Base-by-base conservation (phyloP, 1,140 invertebrate genomes). In the Nixonia krombeini region DNA sequence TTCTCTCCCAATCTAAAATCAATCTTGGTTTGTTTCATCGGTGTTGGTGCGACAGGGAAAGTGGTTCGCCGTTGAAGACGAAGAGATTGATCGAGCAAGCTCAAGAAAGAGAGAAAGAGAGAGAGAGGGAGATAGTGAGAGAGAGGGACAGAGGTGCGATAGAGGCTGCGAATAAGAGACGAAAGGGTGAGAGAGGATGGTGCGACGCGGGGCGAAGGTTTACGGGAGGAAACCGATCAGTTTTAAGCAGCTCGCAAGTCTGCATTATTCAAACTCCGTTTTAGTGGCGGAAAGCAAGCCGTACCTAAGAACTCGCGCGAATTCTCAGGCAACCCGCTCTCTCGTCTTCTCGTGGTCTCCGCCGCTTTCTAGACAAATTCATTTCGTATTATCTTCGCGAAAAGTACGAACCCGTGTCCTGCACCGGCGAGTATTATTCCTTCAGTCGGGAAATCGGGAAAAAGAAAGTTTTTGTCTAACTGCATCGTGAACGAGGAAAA, bases 251-350 rank as follows among this genome's bases (percentile, higher is more conserved):
- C 71, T 76, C 77, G 76, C 72, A 75, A 80, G 73, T 73, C 68
- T 84, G 80, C 80, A 85, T 85, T 84, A 85, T 85, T 85, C 81
- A 85, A 80, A 81, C 74, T 76, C 70, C 61, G 73, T 65, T 58
- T 64, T 61, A 61, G 63, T 56, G 50, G 61, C 35, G 44, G 59
- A 71, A 65, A 70, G 17, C 31, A 28, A 26, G 58, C 44, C 59
- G 21, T 55, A 56, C 44, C 61, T 50, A 55, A 62, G 59, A 65
- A 55, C 40, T 57, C 52, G 15, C 28, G 52, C 29, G 58, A n/a
- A 71, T 63, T 58, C 52, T 44, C 44, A 23, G 52, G 49, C 57
- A n/a, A n/a, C n/a, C n/a, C n/a, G n/a, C 53, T 61, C 33, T 35
- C 49, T 44, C 62, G 41, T 13, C 45, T 21, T 10, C 44, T 55